Conservation (phyloP, 2,113 vertebrate genomes). For the Takifugu bimaculatus region DNA sequence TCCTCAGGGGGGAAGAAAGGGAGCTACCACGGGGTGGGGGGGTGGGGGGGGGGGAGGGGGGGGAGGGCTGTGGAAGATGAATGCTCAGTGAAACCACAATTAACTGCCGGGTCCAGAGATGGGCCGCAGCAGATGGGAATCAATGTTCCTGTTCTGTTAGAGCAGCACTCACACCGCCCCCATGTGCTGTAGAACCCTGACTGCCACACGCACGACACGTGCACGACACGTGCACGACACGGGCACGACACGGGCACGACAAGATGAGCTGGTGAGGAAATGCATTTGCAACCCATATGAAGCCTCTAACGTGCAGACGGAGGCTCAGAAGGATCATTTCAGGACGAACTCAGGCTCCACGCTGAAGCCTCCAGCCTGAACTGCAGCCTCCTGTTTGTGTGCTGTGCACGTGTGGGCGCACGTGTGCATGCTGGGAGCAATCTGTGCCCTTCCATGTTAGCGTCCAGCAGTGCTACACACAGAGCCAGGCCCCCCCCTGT, state of each 20-base stretch:
- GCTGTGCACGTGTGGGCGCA: not conserved
- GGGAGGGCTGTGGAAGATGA: slow-evolving; percentile 2
- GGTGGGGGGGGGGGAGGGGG: slow-evolving; percentile 10
- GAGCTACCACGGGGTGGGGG: slow-evolving; percentile 10
- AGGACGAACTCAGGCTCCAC: too few species aligned
- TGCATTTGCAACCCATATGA: too few species aligned
- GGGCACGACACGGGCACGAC: not conserved
- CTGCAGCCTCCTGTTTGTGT: not conserved
- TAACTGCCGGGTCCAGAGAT: slow-evolving; percentile 5
- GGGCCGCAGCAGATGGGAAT: not conserved
- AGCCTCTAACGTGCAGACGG: too few species aligned
- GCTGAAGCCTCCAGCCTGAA: too few species aligned
- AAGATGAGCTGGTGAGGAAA: too few species aligned
- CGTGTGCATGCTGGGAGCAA: slow-evolving; percentile 37
- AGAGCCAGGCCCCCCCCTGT: not conserved
- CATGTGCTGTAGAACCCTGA: too few species aligned
- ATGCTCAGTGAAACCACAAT: slow-evolving; percentile 11
- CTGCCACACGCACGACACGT: not conserved
- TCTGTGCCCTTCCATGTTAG: slow-evolving; percentile 37
- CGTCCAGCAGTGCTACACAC: slow-evolving; percentile 46
- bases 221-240: not conserved
- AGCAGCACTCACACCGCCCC: too few species aligned
- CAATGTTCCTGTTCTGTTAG: not conserved
- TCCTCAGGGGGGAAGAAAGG: slow-evolving; percentile 36
- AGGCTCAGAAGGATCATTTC: too few species aligned